Percentiles rank a stretch among this genome's conserved stretches.
Evolutionary conservation across 2,888 invertebrate species (phyloP).

Genomic region (Agrochola circellaris): DNA sequence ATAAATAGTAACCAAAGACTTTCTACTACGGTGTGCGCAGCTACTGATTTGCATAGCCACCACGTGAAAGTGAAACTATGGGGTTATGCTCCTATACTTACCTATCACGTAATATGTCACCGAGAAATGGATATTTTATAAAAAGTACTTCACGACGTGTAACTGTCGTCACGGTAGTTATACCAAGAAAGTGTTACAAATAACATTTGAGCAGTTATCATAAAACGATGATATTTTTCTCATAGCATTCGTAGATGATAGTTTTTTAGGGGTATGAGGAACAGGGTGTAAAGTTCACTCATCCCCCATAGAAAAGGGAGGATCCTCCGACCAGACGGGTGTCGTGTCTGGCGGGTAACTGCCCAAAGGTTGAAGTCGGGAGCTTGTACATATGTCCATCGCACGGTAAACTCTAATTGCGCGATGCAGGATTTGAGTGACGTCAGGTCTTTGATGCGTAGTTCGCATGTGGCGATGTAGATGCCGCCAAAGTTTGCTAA

Average conservation of each 20-base stretch:
- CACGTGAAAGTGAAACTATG: conserved; percentile 57
- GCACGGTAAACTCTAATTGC: no score
- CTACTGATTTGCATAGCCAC: conserved; percentile 56
- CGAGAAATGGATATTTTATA: conserved; percentile 33
- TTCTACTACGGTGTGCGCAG: conserved; percentile 50
- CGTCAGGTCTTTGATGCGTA: no score
- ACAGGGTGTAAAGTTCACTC: no score
- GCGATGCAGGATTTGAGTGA: no score
- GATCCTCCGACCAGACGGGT: no score
- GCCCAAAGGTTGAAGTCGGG: no score
- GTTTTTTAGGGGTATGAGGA: no score
- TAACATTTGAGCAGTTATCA: neutral
- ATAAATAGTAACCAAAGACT: conserved; percentile 43
- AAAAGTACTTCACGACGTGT: conserved; percentile 37
- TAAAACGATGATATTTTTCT: neutral
- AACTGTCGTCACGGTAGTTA: conserved; percentile 47
- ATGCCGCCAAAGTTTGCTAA: no score
- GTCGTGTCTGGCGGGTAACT: no score
- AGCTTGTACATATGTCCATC: no score
- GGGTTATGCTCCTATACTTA: conserved; percentile 21
- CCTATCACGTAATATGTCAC: conserved; percentile 54
- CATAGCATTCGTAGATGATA: neutral
- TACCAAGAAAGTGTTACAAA: conserved; percentile 47
- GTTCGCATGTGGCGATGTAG: no score
- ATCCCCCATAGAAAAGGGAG: no score